Base-by-base conservation (phyloP, 2,888 invertebrate species). In the Cordilura impudica region DNA sequence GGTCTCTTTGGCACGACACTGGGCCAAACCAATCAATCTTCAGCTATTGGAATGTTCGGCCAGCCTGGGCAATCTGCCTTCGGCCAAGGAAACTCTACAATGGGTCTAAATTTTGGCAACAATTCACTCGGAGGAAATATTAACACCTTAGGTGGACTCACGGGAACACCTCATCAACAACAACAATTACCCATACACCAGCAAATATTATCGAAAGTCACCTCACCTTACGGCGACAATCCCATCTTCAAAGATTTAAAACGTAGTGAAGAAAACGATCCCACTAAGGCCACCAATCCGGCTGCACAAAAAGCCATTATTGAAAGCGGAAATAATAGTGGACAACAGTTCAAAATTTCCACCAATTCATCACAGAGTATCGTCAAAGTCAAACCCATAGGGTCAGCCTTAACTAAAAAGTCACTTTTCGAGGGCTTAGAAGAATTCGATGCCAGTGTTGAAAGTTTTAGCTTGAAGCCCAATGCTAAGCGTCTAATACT, bases 341-440 rank as follows among this genome's bases (percentile, higher is more conserved):
- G 49, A 0, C 86, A 84, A 61, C 78, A 92, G 81, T 93, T 91
- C 83, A 94, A 93, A 88, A 91, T 94, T 3, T 91, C 93, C 3
- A 90, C 91, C 0, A 90, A 91, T 29, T 90, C 91, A 4, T 89
- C 90, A 16, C 82, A 83, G 1, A 81, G 81, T 6, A 92, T 92
- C 58, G 91, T 94, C 1, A 92, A 92, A 83, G 85, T 88, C 0
- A 89, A 89, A 70, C 88, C 89, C 1, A 77, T 89, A 35, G 86
- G 87, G 8, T 87, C 81, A 75, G 81, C 85, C n/a, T 60, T 87
- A 14, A 87, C 86, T 2, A 87, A 85, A 92, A 95, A 95, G 88
- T 93, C 94, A 0, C 89, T 98, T 0, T 98, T 98, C 88, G 97
- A 97, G 85, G 97, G 97, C 0, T 89, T 97, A 1, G 95, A 95